Evolutionary conservation across 1,140 invertebrate genomes (phyloP), one percentile per base, ranked within the genome.

Genomic region (Drosophila kurseongensis): DNA sequence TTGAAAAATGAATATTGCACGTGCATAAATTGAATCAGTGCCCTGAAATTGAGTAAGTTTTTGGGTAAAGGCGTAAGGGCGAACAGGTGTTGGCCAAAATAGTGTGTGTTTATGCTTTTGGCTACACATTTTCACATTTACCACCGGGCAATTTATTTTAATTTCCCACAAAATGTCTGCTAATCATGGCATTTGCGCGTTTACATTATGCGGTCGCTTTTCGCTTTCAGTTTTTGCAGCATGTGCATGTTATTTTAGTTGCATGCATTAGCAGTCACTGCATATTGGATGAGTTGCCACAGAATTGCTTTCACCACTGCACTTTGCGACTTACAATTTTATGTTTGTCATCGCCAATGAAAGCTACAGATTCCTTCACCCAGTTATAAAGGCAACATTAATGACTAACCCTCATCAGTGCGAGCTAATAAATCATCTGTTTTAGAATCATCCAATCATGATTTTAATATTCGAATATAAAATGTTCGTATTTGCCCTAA

Each of bases 131-230:
- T 55, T 35, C 41, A 45, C 47, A 50, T 58, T 32, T 55, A 52
- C 51, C 59, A 50, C 48, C 38, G 50, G 50, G 54, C 56, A 47
- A 84, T 84, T 84, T 77, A 48, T 76, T 74, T 69, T 78, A 77
- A 85, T 80, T 67, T 60, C 56, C 47, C 61, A 59, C 62, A 69
- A 66, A 75, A 75, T 85, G 67, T 42, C 13, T 60, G 63, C 62
- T 80, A 85, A 80, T 80, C 77, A 88, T 66, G 67, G 74, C 62
- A 88, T 79, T 66, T 57, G 44, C 52, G 27, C 57, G 55, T 85
- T 85, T 67, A 60, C 61, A 69, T 65, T 80, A 62, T 80, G 62
- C 52, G 72, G 38, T 57, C 18, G 29, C 40, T 41, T 42, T 52
- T 57, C 13, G 18, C 58, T 52, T 35, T 14, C 16, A 35, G 16